Evolutionary conservation across 2,797 vertebrate species (phyloP), one percentile per base, ranked within the genome.

Genomic region (Psittacula echo): DNA sequence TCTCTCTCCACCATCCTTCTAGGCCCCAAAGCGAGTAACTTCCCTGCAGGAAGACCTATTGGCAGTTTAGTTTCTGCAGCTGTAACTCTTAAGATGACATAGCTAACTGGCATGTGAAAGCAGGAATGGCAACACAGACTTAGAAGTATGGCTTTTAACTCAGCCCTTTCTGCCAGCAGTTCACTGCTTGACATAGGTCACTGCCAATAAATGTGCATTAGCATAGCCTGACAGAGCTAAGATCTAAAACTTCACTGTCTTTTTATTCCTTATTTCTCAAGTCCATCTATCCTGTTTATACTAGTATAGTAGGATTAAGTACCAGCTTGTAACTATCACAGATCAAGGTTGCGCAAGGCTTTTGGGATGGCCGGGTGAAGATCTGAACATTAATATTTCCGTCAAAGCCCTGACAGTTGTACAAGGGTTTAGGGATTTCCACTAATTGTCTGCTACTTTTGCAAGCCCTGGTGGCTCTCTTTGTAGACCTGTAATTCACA

Each of bases 391-490:
- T 77, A 81, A 7, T 56, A 68, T 68, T 91, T 89, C 83, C 53
- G 50, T 68, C 68, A 65, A 85, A 93, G 54, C 50, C 29, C 14
- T 67, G 10, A 73, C 16, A 32, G 82, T 45, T 87, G 71, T 84
- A 56, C n/a, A 87, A 79, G 64, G 8, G 78, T 44, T 85, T 41
- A 58, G 54, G 50, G 65, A 86, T 87, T 94, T 91, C 82, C 65
- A 44, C 56, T 44, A 81, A 68, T 83, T 84, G 87, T 73, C 47
- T 91, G 29, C 61, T 89, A 4, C 1, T 34, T 79, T 77, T 39
- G 74, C 64, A 93, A 82, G 67, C 32, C 11, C 56, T 45, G 70
- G 48, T 80, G 89, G 44, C 67, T 80, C 18, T 92, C 39, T 27
- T 48, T 4, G 2, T 13, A 50, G 71, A 45, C 60, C 48, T 91